Percentiles rank a stretch among this genome's conserved stretches.
phyloP scores from a whole-genome alignment of 2,797 vertebrate genomes.

The Oceanodroma leucorhoa region DNA sequence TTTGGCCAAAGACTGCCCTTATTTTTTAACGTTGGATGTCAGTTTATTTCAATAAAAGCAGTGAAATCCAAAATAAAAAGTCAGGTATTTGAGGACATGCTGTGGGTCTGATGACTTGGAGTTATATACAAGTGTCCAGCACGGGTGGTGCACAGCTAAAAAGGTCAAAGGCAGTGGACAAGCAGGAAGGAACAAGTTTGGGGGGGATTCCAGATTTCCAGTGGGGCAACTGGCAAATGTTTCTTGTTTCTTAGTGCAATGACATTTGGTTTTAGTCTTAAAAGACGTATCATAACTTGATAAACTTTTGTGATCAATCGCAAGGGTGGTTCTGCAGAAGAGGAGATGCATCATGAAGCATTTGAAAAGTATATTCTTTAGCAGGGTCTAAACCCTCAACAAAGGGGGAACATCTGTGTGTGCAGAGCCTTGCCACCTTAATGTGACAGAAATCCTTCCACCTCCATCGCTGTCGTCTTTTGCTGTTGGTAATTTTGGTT shows the following conservation, averaged over 20 bases:
- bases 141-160: background rate
- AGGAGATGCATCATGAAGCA: background rate
- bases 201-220: background rate
- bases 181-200: background rate
- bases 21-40: background rate
- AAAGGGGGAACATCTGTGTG: background rate
- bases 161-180: background rate
- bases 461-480: background rate
- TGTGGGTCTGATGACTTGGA: background rate
- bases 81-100: background rate
- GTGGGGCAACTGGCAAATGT: background rate
- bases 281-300: background rate
- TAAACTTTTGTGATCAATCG: background rate
- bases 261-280: background rate
- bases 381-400: background rate
- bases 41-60: background rate
- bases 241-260: background rate
- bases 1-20: background rate
- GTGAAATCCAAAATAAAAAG: background rate
- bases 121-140: background rate
- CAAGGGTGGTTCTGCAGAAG: background rate
- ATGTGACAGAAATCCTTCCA: background rate
- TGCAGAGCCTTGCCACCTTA: background rate
- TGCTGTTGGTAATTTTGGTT: background rate
- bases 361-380: background rate